These are phyloP conservation scores for Sarcophaga bullata DNA, from an alignment of 1,140 invertebrate species.

Conservation along the genomic window DNA sequence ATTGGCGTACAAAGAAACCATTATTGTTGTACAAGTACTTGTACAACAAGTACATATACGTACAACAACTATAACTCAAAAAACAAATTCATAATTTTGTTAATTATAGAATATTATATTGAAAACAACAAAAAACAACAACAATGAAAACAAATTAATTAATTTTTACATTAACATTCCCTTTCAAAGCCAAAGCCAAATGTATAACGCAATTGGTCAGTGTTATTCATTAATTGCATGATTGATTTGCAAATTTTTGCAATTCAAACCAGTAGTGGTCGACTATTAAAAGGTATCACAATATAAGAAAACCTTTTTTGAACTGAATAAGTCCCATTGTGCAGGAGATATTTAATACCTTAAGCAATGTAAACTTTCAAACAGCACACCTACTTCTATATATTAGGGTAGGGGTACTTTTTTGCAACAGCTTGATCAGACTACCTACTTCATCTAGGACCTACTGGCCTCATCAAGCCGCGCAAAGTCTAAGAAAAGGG, in stretches of 20 bases:
- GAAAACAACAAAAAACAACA: background rate
- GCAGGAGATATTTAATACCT: background rate
- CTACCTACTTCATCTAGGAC: too few species aligned
- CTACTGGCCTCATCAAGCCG: too few species aligned
- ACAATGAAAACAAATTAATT: constrained; percentile 5
- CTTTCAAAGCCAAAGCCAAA: constrained; percentile 4
- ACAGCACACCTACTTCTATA: too few species aligned
- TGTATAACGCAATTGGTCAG: background rate
- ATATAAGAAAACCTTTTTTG: background rate
- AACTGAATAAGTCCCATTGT: background rate
- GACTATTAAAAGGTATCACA: background rate
- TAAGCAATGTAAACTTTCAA: too few species aligned
- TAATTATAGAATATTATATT: background rate
- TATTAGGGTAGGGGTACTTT: too few species aligned
- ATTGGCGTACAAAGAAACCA: background rate
- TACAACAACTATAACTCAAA: background rate
- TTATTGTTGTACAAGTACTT: background rate
- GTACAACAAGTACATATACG: background rate
- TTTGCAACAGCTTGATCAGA: too few species aligned
- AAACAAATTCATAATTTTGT: background rate
- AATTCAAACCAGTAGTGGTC: too few species aligned
- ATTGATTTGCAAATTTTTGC: too few species aligned
- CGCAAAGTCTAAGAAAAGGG: too few species aligned
- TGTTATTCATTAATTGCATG: background rate
- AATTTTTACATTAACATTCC: constrained; percentile 37